A percentile compares a stretch with the other conserved stretches of the same genome.
Evolutionary conservation across 2,888 invertebrate species (phyloP).

Genomic region (Eupithecia pulchellata): DNA sequence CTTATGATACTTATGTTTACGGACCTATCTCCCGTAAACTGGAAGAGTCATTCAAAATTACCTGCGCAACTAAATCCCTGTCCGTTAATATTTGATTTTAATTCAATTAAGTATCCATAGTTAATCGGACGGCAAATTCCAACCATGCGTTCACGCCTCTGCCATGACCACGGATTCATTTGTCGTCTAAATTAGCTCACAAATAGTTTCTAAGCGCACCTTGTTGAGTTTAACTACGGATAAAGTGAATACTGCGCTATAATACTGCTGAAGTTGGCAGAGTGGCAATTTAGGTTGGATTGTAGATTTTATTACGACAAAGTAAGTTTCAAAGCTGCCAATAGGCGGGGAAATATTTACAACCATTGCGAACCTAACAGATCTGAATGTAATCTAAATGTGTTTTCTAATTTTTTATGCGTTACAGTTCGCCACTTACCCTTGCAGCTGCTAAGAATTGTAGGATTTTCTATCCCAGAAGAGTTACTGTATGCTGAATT

Average conservation of each 20-base stretch:
- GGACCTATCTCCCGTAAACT: too few relatives aligned
- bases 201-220: conserved; percentile 40
- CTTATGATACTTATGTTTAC: too few relatives aligned
- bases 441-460: too few relatives aligned
- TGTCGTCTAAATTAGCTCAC: conserved; percentile 39
- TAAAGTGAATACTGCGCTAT: conserved; percentile 26
- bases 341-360: background rate
- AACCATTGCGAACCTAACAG: background rate
- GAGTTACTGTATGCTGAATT: too few relatives aligned
- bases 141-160: background rate
- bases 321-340: background rate
- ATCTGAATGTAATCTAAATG: too few relatives aligned
- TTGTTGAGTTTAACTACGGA: conserved; percentile 42
- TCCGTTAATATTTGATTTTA: background rate
- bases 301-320: background rate
- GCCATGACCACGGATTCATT: conserved; percentile 32
- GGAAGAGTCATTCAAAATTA: background rate
- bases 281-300: conserved; percentile 13
- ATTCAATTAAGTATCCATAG: background rate
- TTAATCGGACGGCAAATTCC: background rate
- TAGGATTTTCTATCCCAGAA: too few relatives aligned
- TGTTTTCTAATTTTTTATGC: too few relatives aligned
- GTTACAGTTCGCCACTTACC: too few relatives aligned
- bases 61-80: background rate
- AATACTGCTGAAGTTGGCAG: conserved; percentile 23